Evolutionary conservation across 2,797 vertebrate genomes (phyloP).

Genomic region (Hapalemur alaotrensis): DNA sequence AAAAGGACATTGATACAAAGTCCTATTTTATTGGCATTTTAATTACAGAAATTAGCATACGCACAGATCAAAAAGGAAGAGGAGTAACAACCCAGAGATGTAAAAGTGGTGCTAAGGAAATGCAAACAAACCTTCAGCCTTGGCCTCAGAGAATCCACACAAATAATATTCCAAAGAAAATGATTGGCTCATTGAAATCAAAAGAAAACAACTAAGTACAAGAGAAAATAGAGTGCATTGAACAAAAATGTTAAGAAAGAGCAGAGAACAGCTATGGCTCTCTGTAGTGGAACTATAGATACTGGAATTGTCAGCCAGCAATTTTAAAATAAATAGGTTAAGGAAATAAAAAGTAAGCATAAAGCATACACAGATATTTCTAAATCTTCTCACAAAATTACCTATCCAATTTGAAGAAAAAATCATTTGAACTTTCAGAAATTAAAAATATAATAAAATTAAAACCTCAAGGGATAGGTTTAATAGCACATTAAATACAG

Average conservation of each 20-base stretch:
- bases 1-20: slow-evolving; percentile 46
- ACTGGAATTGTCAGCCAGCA: not conserved
- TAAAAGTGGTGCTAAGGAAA: slow-evolving; percentile 30
- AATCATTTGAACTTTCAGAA: not conserved
- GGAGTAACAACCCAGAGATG: slow-evolving; percentile 18
- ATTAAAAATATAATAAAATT: slow-evolving; percentile 17
- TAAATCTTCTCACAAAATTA: not conserved
- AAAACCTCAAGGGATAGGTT: not conserved
- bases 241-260: slow-evolving; percentile 16
- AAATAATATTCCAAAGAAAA: slow-evolving; percentile 52
- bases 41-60: slow-evolving; percentile 15
- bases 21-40: slow-evolving; percentile 39
- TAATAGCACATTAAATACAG: not conserved
- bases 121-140: slow-evolving; percentile 11
- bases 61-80: slow-evolving; percentile 24
- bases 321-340: not conserved
- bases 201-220: not conserved
- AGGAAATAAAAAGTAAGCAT: not conserved
- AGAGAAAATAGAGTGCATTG: not conserved
- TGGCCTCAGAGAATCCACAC: not conserved
- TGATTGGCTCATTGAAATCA: not conserved
- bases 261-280: not conserved
- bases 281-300: not conserved
- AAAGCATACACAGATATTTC: not conserved
- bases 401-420: not conserved